Base-by-base conservation (phyloP, 2,113 vertebrate genomes). In the Chascanopsetta lugubris region DNA sequence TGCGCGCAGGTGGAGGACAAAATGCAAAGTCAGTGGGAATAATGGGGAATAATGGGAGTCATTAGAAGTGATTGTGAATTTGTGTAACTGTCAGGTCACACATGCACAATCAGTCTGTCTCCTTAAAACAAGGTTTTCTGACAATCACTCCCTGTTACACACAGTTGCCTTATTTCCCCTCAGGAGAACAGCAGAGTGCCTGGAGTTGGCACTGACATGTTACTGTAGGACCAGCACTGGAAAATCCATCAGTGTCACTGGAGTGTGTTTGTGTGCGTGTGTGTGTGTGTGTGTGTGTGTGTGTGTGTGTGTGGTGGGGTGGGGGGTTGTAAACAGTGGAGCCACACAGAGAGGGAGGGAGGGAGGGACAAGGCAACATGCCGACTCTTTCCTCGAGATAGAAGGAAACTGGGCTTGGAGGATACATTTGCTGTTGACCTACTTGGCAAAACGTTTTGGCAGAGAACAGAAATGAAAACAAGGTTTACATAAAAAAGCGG, bases 181-280 rank as follows among this genome's bases (percentile, higher is more conserved):
- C 18, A 40, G 58, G 32, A 54, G 40, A 54, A 64, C 24, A 70
- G 51, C 61, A 30, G 47, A 26, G 30, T 70, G 64, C 50, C 59
- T 72, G 42, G 20, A 75, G 13, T 32, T 82, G 77, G 61, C 69
- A 62, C 26, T 68, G 27, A 69, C 48, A 60, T 55, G 24, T 51
- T n/a, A 43, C 34, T 68, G 1, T 75, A 69, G 32, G 67, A 77
- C 50, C 82, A n/a, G n/a, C n/a, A 79, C 61, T 85, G 72, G 72
- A 87, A 88, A 87, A 84, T 72, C 45, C 70, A 78, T 73, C 69
- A 64, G 21, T 60, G 20, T 49, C 17, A 60, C 26, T 55, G 27
- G 50, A n/a, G n/a, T n/a, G n/a, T n/a, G n/a, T n/a, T n/a, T n/a
- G n/a, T n/a, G n/a, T n/a, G n/a, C n/a, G n/a, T n/a, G n/a, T n/a